These are phyloP conservation scores for Yponomeuta cagnagella DNA, from an alignment of 2,888 invertebrate genomes.

Conservation along the genomic window DNA sequence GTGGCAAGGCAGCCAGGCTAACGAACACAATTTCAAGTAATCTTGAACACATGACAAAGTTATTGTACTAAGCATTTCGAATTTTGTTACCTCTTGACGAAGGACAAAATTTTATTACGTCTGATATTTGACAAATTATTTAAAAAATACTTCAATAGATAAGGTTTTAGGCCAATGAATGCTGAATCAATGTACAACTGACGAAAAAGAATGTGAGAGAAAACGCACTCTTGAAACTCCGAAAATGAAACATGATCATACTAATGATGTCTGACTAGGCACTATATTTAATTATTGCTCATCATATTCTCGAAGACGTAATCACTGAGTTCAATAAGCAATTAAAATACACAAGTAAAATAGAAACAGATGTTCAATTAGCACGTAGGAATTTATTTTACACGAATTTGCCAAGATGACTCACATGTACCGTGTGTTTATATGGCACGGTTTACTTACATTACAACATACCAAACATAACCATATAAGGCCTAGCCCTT, in stretches of 20 bases:
- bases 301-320: no score
- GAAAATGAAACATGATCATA: neutral
- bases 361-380: conserved; percentile 63
- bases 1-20: conserved; percentile 28
- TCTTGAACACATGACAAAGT: conserved; percentile 15
- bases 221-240: no score
- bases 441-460: conserved; percentile 55
- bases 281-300: neutral
- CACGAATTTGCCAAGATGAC: conserved; percentile 61
- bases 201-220: no score
- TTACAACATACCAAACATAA: conserved; percentile 41
- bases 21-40: conserved; percentile 27
- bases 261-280: neutral
- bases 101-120: neutral
- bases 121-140: neutral
- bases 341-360: conserved; percentile 14
- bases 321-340: no score
- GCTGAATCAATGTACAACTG: no score
- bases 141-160: no score
- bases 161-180: no score
- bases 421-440: conserved; percentile 32
- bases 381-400: conserved; percentile 53
- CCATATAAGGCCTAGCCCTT: conserved; percentile 69
- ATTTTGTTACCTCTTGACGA: conserved; percentile 17
- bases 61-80: conserved; percentile 3